A percentile compares a stretch with the other conserved stretches of the same genome.
Evolutionary conservation across 2,113 vertebrate genomes (phyloP).

Genomic region (Eleginops maclovinus): DNA sequence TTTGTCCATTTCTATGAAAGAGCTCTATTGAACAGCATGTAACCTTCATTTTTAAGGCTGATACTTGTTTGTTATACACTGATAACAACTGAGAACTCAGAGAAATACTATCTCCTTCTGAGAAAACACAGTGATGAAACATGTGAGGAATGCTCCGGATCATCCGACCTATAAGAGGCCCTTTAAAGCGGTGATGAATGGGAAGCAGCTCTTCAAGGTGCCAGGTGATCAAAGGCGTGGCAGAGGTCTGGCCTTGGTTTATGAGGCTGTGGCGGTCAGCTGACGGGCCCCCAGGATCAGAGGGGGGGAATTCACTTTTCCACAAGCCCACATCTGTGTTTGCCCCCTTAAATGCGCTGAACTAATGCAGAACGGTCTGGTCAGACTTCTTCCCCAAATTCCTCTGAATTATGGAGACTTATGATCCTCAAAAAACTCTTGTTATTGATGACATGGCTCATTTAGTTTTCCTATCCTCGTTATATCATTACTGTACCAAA

Average conservation of each 20-base stretch:
- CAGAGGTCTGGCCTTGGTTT: slow-evolving; percentile 65
- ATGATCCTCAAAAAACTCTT: slow-evolving; percentile 4
- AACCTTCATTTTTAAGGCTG: neutral
- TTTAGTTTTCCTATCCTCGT: neutral
- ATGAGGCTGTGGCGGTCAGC: slow-evolving; percentile 47
- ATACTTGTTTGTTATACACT: neutral
- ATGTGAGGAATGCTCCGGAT: slow-evolving; percentile 49
- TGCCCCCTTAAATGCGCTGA: slow-evolving; percentile 41
- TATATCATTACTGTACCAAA: slow-evolving; percentile 1
- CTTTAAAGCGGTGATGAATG: slow-evolving; percentile 66
- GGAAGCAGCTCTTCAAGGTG: slow-evolving; percentile 46
- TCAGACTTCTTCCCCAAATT: slow-evolving; percentile 2
- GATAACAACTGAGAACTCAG: neutral
- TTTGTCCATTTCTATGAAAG: neutral
- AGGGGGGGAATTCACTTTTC: slow-evolving; percentile 60
- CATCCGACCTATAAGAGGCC: slow-evolving; percentile 33
- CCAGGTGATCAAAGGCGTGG: slow-evolving; percentile 72
- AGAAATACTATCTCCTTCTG: neutral
- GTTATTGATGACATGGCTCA: slow-evolving; percentile 9
- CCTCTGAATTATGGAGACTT: slow-evolving; percentile 8
- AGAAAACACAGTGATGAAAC: slow-evolving; percentile 25
- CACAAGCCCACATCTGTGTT: slow-evolving; percentile 42
- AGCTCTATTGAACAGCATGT: neutral
- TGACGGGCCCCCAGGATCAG: slow-evolving; percentile 37
- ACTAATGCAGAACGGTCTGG: slow-evolving; percentile 44